Evolutionary conservation across 92 coral and sea anemone species (phyloP), one percentile per base, ranked within the genome.

Genomic region (Palythoa heliodiscus): DNA sequence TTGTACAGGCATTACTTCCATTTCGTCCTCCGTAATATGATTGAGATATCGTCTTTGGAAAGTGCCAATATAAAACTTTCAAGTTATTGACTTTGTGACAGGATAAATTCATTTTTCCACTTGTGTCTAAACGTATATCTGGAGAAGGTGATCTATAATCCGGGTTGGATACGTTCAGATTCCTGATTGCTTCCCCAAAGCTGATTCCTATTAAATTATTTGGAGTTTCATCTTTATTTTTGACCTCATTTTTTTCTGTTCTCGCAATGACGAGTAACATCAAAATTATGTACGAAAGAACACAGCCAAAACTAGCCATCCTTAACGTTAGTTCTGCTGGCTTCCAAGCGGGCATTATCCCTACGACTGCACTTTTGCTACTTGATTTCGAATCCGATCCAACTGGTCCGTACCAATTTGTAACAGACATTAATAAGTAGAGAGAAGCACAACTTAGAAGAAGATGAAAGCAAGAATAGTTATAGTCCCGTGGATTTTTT

Each of bases 391-490:
- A 75, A 38, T 12, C 38, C 58, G 61, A 52, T 52, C n/a, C 52
- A 35, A 85, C 75, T 20, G 91, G 91, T 38, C 89, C 89, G 24
- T 77, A 85, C 91, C 89, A 89, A 86, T 89, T 89, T 70, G 91
- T 89, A 13, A 89, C 69, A 2, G 86, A 75, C 83, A 73, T 55
- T 54, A 89, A 63, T 53, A 82, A 61, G 85, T 89, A 89, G 57
- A 89, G 76, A 17, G 91, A 89, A 35, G 89, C 85, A 40, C 81
- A 77, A 25, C 52, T 50, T 29, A 89, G 70, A 2, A 89, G 69
- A 48, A 84, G 58, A 47, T 89, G 91, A 77, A 89, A 89, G 13
- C 75, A 70, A 11, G 89, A 39, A 47, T 85, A 89, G 78, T 52
- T 85, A 70, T 85, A 89, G 16, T 80, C 75, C 13, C 70, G 55